A percentile compares a stretch with the other conserved stretches of the same genome.
These are phyloP conservation scores for Microcaecilia unicolor DNA, from an alignment of 2,797 vertebrate genomes.

Conservation along the genomic window DNA sequence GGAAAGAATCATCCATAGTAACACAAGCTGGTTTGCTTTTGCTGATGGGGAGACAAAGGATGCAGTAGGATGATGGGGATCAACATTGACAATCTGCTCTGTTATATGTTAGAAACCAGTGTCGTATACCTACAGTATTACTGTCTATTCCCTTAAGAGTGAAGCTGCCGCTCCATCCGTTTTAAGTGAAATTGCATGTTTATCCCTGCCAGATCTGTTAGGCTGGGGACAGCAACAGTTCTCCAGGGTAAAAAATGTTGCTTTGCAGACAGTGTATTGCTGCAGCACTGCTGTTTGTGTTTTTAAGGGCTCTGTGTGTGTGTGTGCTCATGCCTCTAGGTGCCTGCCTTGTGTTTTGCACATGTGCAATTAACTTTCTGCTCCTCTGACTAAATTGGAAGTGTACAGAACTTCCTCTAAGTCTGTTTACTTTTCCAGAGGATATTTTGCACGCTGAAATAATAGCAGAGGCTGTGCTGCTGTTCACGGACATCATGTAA, in stretches of 20 bases:
- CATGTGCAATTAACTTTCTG: not conserved
- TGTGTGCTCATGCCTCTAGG: accelerated
- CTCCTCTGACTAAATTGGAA: not conserved
- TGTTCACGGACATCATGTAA: no score
- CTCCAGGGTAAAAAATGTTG: not conserved
- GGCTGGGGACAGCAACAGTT: not conserved
- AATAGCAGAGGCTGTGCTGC: no score
- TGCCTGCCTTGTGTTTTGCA: not conserved
- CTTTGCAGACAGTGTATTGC: not conserved
- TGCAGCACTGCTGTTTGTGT: accelerated
- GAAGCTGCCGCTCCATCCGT: not conserved
- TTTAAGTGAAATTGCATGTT: not conserved
- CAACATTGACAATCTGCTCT: not conserved
- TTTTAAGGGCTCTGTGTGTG: accelerated
- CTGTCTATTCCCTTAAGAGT: no score
- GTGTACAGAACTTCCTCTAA: not conserved
- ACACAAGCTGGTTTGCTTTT: no score
- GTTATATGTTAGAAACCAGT: not conserved
- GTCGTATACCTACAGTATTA: not conserved
- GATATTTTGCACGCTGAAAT: no score
- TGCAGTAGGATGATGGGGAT: not conserved
- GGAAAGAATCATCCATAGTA: no score
- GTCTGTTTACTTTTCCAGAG: no score
- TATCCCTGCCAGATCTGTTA: not conserved
- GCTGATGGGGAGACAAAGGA: not conserved